Evolutionary conservation across 2,113 vertebrate genomes (phyloP).

Genomic region (Carassius carassius): DNA sequence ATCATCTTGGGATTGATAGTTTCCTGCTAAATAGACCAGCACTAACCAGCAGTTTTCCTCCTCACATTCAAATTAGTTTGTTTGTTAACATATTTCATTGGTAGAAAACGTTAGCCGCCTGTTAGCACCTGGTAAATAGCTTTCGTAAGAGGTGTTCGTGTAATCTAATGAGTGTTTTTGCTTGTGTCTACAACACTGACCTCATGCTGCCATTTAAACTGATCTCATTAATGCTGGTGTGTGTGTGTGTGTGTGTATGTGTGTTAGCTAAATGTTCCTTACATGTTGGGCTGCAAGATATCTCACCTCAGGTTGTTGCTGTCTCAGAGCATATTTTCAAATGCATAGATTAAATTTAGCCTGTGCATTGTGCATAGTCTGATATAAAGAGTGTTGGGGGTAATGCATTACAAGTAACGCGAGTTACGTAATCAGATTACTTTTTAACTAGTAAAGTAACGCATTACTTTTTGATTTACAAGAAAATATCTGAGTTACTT

Average conservation of each 20-base stretch:
- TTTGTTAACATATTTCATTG: background rate
- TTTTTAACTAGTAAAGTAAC: too few species aligned
- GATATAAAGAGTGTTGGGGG: too few species aligned
- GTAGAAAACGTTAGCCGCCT: background rate
- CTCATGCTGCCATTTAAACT: constrained; percentile 2
- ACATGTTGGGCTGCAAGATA: constrained; percentile 3
- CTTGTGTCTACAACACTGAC: constrained; percentile 23
- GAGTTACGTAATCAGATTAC: too few species aligned
- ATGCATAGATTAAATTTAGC: constrained; percentile 12
- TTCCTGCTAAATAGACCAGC: background rate
- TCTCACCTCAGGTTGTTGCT: background rate
- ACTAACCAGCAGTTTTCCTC: background rate
- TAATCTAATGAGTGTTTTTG: background rate
- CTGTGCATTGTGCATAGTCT: background rate
- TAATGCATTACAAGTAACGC: too few species aligned
- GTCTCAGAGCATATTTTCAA: background rate
- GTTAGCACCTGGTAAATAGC: background rate
- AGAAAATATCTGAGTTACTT: too few species aligned
- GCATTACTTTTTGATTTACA: too few species aligned
- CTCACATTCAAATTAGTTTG: background rate
- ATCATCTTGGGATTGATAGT: background rate
- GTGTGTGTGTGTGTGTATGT: background rate
- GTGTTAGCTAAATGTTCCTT: background rate
- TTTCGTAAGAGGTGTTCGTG: constrained; percentile 9
- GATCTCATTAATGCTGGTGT: constrained; percentile 24